Evolutionary conservation across 2,797 vertebrate genomes (phyloP).

Genomic region (Schizopygopsis pylzovi): DNA sequence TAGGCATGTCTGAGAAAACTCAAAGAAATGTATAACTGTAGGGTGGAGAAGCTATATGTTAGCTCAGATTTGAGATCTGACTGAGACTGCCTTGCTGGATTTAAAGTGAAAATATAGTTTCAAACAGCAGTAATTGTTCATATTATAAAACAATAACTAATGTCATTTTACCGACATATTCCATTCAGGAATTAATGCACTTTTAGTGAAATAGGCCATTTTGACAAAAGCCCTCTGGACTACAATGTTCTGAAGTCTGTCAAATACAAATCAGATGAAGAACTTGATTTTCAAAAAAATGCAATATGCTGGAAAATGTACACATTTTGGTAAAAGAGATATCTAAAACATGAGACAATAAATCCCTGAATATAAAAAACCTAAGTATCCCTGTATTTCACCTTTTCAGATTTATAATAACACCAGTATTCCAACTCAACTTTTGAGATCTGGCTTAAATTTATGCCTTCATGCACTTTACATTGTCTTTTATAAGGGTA

Average conservation of each 20-base stretch:
- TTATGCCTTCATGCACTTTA: not conserved
- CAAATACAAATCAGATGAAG: too few relatives aligned
- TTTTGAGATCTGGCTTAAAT: not conserved
- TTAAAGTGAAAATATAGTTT: not conserved
- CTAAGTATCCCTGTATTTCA: not conserved
- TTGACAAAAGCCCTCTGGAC: not conserved
- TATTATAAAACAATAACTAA: not conserved
- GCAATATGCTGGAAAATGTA: not conserved
- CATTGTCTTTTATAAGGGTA: not conserved
- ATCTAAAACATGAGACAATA: not conserved
- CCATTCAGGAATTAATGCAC: not conserved
- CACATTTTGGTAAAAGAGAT: not conserved
- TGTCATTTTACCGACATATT: not conserved
- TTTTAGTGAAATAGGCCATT: not conserved
- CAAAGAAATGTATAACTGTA: constrained; percentile 12
- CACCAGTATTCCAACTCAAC: not conserved
- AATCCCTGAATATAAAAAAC: not conserved
- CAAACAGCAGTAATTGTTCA: not conserved
- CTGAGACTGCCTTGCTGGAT: not conserved
- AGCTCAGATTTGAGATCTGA: constrained; percentile 1
- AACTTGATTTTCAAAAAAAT: not conserved
- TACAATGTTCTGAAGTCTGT: not conserved
- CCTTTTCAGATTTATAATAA: not conserved
- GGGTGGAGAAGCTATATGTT: not conserved
- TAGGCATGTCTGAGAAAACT: constrained; percentile 31